Evolutionary conservation across 2,113 vertebrate species (phyloP).

Genomic region (Otis tarda): DNA sequence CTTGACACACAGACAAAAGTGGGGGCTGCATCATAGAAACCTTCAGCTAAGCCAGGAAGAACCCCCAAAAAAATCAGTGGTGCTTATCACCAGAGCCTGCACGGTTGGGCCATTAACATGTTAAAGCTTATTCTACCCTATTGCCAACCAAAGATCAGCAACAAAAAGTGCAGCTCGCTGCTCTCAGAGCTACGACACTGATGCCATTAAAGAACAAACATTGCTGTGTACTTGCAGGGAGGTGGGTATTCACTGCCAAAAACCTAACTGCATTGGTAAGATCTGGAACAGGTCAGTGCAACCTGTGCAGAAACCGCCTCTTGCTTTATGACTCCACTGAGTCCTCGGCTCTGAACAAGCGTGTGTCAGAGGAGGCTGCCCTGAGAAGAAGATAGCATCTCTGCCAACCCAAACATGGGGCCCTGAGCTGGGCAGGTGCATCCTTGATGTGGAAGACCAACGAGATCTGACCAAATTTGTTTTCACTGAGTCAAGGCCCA

Average conservation of each 20-base stretch:
- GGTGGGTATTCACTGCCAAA: neutral
- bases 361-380: neutral
- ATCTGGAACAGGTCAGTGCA: constrained; percentile 3
- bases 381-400: neutral
- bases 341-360: neutral
- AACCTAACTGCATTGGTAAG: neutral
- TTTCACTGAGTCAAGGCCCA: constrained; percentile 18
- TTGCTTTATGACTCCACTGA: neutral
- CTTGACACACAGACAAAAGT: neutral
- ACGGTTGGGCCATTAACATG: neutral
- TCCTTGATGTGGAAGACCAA: neutral
- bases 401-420: neutral
- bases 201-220: constrained; percentile 10
- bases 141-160: neutral
- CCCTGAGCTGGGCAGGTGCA: constrained; percentile 1
- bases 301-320: neutral
- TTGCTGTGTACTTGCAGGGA: neutral
- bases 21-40: neutral
- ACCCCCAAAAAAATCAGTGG: neutral
- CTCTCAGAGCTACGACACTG: neutral
- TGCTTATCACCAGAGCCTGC: neutral
- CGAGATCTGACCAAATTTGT: constrained; percentile 35
- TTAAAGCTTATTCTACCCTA: neutral
- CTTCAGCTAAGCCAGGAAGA: neutral
- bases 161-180: neutral